These are phyloP conservation scores for Choristoneura fumiferana DNA, from an alignment of 1,140 invertebrate species.

Conservation along the genomic window DNA sequence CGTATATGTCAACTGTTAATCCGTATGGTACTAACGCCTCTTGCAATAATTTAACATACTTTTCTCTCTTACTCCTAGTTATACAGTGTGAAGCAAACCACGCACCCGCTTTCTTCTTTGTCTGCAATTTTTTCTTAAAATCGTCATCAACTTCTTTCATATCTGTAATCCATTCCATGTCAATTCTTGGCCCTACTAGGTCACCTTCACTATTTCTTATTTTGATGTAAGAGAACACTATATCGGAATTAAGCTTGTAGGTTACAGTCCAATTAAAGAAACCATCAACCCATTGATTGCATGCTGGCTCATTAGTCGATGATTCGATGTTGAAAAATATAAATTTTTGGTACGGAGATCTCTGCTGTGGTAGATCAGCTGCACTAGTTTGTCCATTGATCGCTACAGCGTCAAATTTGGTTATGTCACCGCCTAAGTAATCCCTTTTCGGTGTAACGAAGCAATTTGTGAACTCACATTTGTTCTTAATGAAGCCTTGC, in stretches of 20 bases:
- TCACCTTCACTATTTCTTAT: slow-evolving; percentile 32
- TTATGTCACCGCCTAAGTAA: neutral
- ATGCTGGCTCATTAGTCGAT: slow-evolving; percentile 24
- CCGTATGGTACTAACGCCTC: slow-evolving; percentile 72
- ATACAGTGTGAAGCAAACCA: slow-evolving; percentile 86
- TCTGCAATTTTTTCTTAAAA: neutral
- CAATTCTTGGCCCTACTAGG: slow-evolving; percentile 31
- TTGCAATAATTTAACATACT: slow-evolving; percentile 79
- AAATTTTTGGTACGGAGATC: slow-evolving; percentile 1
- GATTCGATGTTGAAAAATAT: slow-evolving; percentile 25
- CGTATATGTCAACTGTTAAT: slow-evolving; percentile 82
- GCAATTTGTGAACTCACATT: slow-evolving; percentile 8
- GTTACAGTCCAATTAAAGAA: slow-evolving; percentile 80
- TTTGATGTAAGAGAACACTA: slow-evolving; percentile 71
- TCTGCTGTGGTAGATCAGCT: neutral
- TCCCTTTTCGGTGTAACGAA: neutral
- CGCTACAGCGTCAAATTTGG: neutral
- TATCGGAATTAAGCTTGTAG: slow-evolving; percentile 81
- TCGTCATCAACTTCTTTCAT: neutral
- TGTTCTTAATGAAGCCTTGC: neutral
- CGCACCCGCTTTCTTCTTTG: slow-evolving; percentile 69
- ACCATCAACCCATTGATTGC: slow-evolving; percentile 38
- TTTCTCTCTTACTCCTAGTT: slow-evolving; percentile 77
- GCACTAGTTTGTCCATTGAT: neutral
- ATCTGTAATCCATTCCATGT: slow-evolving; percentile 19